Base-by-base conservation (phyloP, 2,888 invertebrate species). In the Ommatoiulus sabulosus region DNA sequence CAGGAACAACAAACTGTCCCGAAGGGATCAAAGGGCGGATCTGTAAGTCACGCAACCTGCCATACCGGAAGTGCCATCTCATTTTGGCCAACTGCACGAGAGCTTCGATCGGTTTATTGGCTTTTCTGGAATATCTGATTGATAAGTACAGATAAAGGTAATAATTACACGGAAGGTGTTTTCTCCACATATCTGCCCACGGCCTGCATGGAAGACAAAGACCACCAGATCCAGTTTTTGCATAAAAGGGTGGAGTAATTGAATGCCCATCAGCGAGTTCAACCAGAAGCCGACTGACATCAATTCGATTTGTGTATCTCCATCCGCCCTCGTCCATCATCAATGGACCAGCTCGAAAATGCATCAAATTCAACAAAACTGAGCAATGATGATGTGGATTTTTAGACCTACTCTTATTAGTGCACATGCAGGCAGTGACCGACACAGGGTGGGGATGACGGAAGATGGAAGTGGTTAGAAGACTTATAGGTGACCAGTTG, bases 221-320 rank as follows among this genome's bases (percentile, higher is more conserved):
- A n/a, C 17, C n/a, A 20, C 4, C n/a, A 3, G n/a, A 63, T 17
- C 63, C n/a, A n/a, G 63, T 63, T 63, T 63, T 63, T 17, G 20
- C 63, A n/a, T 63, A 63, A n/a, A 63, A 63, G 63, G 63, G 63
- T 63, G 63, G 63, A 63, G 63, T 63, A 7, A 63, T 10, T 63
- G n/a, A n/a, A n/a, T n/a, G n/a, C 20, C 3, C 63, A n/a, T 63
- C 63, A n/a, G n/a, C 5, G 20, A 20, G 3, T 63, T 63, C 63
- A n/a, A 63, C n/a, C n/a, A 63, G 63, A 63, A 63, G 63, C 63
- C 63, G 63, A n/a, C 63, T 63, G 63, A 63, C 63, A 63, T 63
- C 63, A 20, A 63, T 63, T 3, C n/a, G n/a, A 63, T 12, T n/a
- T 3, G 63, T 5, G n/a, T 63, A n/a, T 63, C 17, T 63, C 15